These are phyloP conservation scores for Condylostylus longicornis DNA, from an alignment of 1,140 invertebrate genomes.

Conservation along the genomic window DNA sequence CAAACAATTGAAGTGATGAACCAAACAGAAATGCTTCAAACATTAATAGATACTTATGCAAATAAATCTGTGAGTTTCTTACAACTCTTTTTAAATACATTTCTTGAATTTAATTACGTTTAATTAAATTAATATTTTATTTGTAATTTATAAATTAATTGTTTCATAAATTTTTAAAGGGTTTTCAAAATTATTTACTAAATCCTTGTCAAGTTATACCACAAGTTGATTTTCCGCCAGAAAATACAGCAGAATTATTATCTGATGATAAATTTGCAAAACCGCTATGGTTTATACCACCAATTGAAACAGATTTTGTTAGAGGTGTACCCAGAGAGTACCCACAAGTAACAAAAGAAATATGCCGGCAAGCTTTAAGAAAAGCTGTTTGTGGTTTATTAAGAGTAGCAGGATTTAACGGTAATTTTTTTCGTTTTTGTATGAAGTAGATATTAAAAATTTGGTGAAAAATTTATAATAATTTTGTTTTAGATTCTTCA, in stretches of 20 bases:
- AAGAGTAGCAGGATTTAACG: conserved; percentile 22
- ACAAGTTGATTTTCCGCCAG: conserved; percentile 27
- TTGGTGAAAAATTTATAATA: not conserved
- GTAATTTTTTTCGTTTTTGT: too few species aligned
- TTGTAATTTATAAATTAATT: not conserved
- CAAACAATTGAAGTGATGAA: conserved; percentile 32
- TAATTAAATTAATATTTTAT: too few species aligned
- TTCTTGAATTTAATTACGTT: too few species aligned
- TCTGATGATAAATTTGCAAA: conserved; percentile 26
- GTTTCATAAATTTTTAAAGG: conserved; percentile 11
- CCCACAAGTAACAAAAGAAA: conserved; percentile 16
- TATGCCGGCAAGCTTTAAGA: conserved; percentile 16
- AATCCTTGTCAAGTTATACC: conserved; percentile 32
- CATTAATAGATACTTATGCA: conserved; percentile 28
- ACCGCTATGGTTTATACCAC: conserved; percentile 29
- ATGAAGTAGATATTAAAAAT: not conserved
- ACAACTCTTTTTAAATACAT: not conserved
- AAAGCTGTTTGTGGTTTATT: conserved; percentile 26
- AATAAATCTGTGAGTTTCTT: conserved; percentile 22
- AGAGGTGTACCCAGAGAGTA: conserved; percentile 19
- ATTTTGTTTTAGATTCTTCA: conserved; percentile 16
- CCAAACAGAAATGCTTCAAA: conserved; percentile 28
- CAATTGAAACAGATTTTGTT: conserved; percentile 18
- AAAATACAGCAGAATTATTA: conserved; percentile 25
- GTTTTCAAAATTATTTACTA: conserved; percentile 23